Evolutionary conservation across 2,797 vertebrate genomes (phyloP).

Genomic region (Melanotaenia maccullochi): DNA sequence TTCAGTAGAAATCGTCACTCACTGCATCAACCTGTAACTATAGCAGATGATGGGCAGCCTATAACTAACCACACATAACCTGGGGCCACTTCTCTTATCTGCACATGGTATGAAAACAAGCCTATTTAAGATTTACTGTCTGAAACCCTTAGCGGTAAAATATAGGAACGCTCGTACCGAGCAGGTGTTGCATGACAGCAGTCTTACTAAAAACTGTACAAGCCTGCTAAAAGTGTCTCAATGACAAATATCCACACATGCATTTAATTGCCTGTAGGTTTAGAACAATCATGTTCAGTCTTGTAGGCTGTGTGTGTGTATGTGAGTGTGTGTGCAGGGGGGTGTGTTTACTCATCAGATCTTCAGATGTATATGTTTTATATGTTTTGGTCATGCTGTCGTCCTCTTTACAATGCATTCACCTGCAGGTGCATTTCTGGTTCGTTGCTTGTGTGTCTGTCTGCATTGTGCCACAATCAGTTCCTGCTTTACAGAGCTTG

Average conservation of each 20-base stretch:
- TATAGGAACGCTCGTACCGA: constrained; percentile 8
- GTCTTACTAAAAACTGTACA: constrained; percentile 22
- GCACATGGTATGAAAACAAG: constrained; percentile 15
- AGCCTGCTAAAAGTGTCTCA: constrained; percentile 17
- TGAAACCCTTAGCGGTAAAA: constrained; percentile 3
- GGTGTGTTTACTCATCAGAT: neutral
- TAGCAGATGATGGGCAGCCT: constrained; percentile 13
- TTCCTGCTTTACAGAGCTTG: constrained; percentile 4
- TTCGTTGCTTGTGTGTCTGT: neutral
- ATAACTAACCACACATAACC: constrained; percentile 21
- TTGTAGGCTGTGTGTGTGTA: constrained; percentile 1
- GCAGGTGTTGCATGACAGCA: constrained; percentile 48
- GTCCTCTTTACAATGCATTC: neutral
- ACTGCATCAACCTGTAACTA: neutral
- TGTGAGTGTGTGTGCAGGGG: too few relatives aligned
- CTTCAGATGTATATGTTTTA: neutral
- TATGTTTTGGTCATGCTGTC: neutral
- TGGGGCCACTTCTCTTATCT: constrained; percentile 28
- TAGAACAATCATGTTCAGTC: constrained; percentile 27
- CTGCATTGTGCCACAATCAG: constrained; percentile 4
- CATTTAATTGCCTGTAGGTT: constrained; percentile 13
- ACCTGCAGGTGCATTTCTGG: constrained; percentile 21
- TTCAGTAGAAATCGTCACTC: neutral
- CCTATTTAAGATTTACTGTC: constrained; percentile 26
- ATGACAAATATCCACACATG: constrained; percentile 7